phyloP scores from a whole-genome alignment of 2,888 invertebrate species.

The Perizoma flavofasciatum region DNA sequence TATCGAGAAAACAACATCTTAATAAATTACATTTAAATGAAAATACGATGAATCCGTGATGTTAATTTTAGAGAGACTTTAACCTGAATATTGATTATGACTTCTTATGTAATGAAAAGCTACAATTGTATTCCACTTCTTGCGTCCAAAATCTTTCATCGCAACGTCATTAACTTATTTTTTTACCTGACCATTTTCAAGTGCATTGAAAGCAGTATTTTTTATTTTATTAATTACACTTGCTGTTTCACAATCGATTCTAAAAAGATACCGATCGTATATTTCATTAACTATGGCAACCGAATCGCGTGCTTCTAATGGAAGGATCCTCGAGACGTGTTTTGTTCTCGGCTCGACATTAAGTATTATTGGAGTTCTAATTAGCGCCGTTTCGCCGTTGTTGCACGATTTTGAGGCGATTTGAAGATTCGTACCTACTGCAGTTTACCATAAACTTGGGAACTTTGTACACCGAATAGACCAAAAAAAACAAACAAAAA shows the following conservation, averaged over 20 bases:
- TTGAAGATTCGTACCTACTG: slow-evolving; percentile 12
- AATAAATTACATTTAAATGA: too few relatives aligned
- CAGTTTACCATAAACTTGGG: too few relatives aligned
- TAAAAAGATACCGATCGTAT: slow-evolving; percentile 3
- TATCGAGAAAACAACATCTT: too few relatives aligned
- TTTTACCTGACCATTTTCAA: not conserved
- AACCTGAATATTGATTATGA: too few relatives aligned
- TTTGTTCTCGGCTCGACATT: slow-evolving; percentile 44
- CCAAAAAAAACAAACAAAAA: too few relatives aligned
- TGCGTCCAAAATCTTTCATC: not conserved
- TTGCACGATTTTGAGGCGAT: slow-evolving; percentile 46
- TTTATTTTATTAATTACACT: not conserved
- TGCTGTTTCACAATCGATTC: not conserved
- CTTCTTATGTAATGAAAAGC: too few relatives aligned
- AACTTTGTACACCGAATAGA: too few relatives aligned
- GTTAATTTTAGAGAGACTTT: too few relatives aligned
- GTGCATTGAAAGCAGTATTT: not conserved
- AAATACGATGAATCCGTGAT: too few relatives aligned
- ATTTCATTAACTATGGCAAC: slow-evolving; percentile 53
- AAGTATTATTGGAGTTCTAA: slow-evolving; percentile 44
- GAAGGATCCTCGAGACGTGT: slow-evolving; percentile 41
- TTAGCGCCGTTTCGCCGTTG: slow-evolving; percentile 49
- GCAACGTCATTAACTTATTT: slow-evolving; percentile 3
- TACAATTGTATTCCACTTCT: too few relatives aligned
- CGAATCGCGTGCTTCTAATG: slow-evolving; percentile 56